phyloP scores from a whole-genome alignment of 2,113 vertebrate species.

The Phrynocephalus versicolor region DNA sequence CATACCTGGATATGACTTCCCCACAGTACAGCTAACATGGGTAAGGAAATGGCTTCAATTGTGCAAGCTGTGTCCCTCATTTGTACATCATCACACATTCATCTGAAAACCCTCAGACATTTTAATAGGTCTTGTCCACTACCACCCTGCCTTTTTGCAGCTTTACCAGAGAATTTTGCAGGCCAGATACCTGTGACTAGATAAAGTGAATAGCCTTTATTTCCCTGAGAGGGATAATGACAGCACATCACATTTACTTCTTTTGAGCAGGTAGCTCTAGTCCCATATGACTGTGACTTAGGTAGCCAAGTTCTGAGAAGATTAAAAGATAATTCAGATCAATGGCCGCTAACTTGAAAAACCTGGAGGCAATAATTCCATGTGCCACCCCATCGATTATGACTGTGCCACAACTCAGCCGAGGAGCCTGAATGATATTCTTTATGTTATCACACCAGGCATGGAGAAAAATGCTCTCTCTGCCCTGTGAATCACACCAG shows the following conservation, averaged over 20 bases:
- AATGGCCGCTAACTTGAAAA: not conserved
- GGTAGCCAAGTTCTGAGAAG: constrained; percentile 5
- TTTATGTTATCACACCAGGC: not conserved
- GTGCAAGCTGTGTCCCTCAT: not conserved
- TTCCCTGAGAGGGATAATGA: not conserved
- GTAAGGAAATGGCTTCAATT: not conserved
- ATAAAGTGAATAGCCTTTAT: constrained; percentile 13
- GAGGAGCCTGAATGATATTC: not conserved
- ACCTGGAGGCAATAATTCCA: not conserved
- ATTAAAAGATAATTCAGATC: not conserved
- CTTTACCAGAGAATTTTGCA: not conserved
- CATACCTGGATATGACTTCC: not conserved
- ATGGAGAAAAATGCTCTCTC: not conserved
- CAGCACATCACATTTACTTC: not conserved
- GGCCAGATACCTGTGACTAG: not conserved
- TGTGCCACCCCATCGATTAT: not conserved
- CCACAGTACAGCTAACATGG: not conserved
- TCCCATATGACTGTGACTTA: constrained; percentile 5
- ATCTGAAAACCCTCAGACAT: not conserved
- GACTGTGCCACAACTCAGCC: not conserved
- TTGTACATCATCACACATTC: not conserved
- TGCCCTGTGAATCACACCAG: not conserved
- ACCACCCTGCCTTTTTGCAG: not conserved
- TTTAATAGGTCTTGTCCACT: not conserved
- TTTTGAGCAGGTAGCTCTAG: not conserved